Conservation (phyloP, 2,888 invertebrate genomes). For the Hirtodrosophila histrioides region DNA sequence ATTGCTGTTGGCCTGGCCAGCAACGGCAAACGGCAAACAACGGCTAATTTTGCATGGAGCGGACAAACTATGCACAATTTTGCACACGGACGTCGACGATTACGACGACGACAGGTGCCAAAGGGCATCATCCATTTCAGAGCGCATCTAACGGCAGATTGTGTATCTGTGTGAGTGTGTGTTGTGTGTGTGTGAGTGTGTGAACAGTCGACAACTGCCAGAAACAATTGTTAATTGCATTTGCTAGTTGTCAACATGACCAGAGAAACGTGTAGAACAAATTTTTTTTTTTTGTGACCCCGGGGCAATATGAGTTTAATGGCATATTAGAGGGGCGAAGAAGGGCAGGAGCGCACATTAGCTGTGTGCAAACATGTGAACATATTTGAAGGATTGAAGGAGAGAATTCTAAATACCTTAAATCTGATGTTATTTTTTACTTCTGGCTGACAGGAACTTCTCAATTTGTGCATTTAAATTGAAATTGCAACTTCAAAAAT, state of each 20-base stretch:
- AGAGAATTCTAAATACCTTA: slow-evolving; percentile 1
- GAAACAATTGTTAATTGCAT: slow-evolving; percentile 82
- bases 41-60: slow-evolving; percentile 60
- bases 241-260: slow-evolving; percentile 76
- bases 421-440: slow-evolving; percentile 12
- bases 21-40: slow-evolving; percentile 15
- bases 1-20: slow-evolving; percentile 52
- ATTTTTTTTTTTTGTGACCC: slow-evolving; percentile 53
- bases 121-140: slow-evolving; percentile 67
- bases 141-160: slow-evolving; percentile 66
- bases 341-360: neutral
- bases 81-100: slow-evolving; percentile 60
- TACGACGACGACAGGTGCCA: slow-evolving; percentile 77
- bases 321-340: slow-evolving; percentile 12
- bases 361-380: slow-evolving; percentile 2
- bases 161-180: slow-evolving; percentile 2
- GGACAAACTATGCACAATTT: slow-evolving; percentile 64
- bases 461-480: slow-evolving; percentile 40
- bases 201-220: slow-evolving; percentile 51
- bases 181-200: slow-evolving; percentile 18
- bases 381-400: slow-evolving; percentile 4
- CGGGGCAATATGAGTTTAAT: slow-evolving; percentile 23
- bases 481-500: slow-evolving; percentile 33
- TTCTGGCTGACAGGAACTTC: slow-evolving; percentile 31
- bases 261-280: slow-evolving; percentile 61